Percentiles rank a stretch among this genome's conserved stretches.
Evolutionary conservation across 2,888 invertebrate species (phyloP).

Genomic region (Ypsolopha sequella): DNA sequence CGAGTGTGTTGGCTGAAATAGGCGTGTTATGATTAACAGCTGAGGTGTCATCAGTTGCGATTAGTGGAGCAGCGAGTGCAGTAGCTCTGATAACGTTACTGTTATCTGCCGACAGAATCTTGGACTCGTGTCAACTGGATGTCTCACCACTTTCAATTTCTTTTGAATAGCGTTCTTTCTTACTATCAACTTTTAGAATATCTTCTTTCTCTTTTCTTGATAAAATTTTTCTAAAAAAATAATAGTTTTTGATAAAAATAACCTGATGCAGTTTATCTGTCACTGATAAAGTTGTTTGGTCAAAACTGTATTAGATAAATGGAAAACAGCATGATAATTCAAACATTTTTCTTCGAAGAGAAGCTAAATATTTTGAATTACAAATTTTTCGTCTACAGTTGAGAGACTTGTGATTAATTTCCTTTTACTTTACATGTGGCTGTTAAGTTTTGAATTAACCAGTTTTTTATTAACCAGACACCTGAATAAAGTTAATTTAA

Average conservation of each 20-base stretch:
- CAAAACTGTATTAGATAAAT: neutral
- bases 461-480: neutral
- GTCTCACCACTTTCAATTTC: constrained; percentile 50
- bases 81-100: constrained; percentile 46
- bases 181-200: neutral
- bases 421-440: neutral
- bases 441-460: neutral
- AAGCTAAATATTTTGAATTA: neutral
- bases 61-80: constrained; percentile 23
- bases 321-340: neutral
- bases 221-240: neutral
- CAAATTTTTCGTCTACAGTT: neutral
- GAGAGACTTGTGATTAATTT: neutral
- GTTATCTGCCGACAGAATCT: constrained; percentile 63
- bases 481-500: neutral
- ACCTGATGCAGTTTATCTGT: neutral
- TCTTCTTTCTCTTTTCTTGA: neutral
- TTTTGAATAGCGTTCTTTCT: neutral
- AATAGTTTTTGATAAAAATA: too few species aligned
- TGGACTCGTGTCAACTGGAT: constrained; percentile 57
- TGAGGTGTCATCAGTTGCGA: constrained; percentile 37
- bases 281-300: neutral
- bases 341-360: neutral
- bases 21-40: constrained; percentile 35
- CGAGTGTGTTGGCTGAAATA: constrained; percentile 21